Base-by-base conservation (phyloP, 35 echinoderm and acorn worm species). In the Patiria miniata region DNA sequence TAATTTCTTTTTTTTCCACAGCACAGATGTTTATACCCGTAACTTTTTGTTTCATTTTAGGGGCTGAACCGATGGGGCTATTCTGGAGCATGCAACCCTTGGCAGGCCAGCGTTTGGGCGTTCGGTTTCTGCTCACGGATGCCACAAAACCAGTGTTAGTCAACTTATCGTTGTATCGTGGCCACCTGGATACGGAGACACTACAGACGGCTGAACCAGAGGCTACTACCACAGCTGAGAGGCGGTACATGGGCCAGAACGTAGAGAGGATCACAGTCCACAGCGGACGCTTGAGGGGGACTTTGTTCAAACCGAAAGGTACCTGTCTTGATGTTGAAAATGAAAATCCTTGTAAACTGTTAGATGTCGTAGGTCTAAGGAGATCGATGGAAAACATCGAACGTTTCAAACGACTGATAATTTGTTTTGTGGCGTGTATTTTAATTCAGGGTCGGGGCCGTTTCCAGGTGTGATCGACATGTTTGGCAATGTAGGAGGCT, bases 251-350 rank as follows among this genome's bases (percentile, higher is more conserved):
- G 59, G 52, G 38, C 1, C 40, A 68, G 30, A 37, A 83, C 37
- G 79, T 90, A 22, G 80, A 90, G 58, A 77, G 80, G 40, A 83
- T 90, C 30, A 23, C 33, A 37, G 60, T 90, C 12, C 36, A 21
- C 58, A 4, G 16, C 33, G 88, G 88, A 18, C 44, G 65, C 0
- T 33, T 90, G 12, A 26, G 88, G 68, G 88, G 88, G 68, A 50
- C 57, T 47, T 14, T 90, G 7, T 77, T 90, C 3, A 90, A 83
- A 83, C 88, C 88, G 7, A 90, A 90, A 76, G 88, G 88, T 90
- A 83, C 28, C n/a, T n/a, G n/a, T n/a, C n/a, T n/a, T n/a, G n/a
- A n/a, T n/a, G n/a, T n/a, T n/a, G n/a, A n/a, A n/a, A n/a, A n/a
- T n/a, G n/a, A n/a, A n/a, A n/a, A n/a, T n/a, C n/a, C n/a, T n/a